A percentile compares a stretch with the other conserved stretches of the same genome.
These are phyloP conservation scores for Bugulina stolonifera DNA, from an alignment of 2,888 invertebrate genomes.

Conservation along the genomic window DNA sequence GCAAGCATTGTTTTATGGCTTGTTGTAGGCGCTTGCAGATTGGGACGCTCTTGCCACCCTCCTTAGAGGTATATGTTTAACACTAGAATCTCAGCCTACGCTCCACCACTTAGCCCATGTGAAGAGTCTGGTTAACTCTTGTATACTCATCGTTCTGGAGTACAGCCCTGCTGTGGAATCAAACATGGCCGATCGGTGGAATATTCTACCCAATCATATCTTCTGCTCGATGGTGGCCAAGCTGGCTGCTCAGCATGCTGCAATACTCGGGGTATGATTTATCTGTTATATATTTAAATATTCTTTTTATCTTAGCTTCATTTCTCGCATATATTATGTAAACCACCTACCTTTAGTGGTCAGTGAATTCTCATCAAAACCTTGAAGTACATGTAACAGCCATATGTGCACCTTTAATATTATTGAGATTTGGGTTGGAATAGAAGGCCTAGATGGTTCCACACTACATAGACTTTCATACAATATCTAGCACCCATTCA, in stretches of 20 bases:
- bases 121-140: slow-evolving; percentile 19
- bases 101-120: slow-evolving; percentile 13
- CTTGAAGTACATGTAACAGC: too few relatives aligned
- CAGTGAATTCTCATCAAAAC: too few relatives aligned
- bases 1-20: too few relatives aligned
- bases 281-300: too few relatives aligned
- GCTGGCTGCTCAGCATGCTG: slow-evolving; percentile 86
- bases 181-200: background rate
- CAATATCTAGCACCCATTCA: too few relatives aligned
- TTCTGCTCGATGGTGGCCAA: slow-evolving; percentile 95
- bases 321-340: too few relatives aligned
- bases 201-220: slow-evolving; percentile 58
- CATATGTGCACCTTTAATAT: too few relatives aligned
- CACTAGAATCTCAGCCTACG: slow-evolving; percentile 8
- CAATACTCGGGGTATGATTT: slow-evolving; percentile 82
- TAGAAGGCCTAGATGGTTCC: too few relatives aligned
- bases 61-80: slow-evolving; percentile 62
- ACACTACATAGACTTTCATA: too few relatives aligned
- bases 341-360: too few relatives aligned
- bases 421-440: too few relatives aligned
- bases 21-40: slow-evolving; percentile 76
- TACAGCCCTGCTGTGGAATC: background rate
- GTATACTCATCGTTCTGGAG: slow-evolving; percentile 3
- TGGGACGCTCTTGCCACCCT: slow-evolving; percentile 95
- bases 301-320: too few relatives aligned